phyloP scores from a whole-genome alignment of 1,140 invertebrate genomes.

The Listronotus oregonensis region DNA sequence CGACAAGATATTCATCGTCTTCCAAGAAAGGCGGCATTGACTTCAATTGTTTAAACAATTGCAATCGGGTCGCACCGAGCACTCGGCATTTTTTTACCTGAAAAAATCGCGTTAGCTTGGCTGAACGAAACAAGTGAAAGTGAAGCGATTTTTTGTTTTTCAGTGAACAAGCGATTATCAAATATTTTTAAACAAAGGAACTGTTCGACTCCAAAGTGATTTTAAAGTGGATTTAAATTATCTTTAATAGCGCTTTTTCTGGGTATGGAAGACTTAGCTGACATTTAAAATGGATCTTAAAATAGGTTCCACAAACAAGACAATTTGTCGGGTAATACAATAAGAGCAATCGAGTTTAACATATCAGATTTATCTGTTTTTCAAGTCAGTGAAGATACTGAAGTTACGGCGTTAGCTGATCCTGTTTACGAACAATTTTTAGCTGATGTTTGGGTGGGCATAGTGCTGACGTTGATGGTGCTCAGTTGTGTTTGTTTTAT shows the following conservation, averaged over 20 bases:
- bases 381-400: conserved; percentile 16
- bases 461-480: conserved; percentile 64
- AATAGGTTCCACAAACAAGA: neutral
- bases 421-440: conserved; percentile 57
- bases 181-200: too few species aligned
- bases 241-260: too few species aligned
- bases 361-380: conserved; percentile 28
- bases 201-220: too few species aligned
- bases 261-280: neutral
- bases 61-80: conserved; percentile 5
- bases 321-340: neutral
- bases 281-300: conserved; percentile 10
- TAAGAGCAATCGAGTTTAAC: conserved; percentile 28
- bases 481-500: conserved; percentile 65
- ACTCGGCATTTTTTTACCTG: neutral
- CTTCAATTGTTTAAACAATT: conserved; percentile 34
- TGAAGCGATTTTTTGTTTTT: conserved; percentile 2
- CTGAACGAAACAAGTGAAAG: neutral
- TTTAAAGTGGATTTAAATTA: too few species aligned
- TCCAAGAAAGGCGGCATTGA: conserved; percentile 23
- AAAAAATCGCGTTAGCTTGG: conserved; percentile 10
- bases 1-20: conserved; percentile 12
- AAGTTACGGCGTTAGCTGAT: conserved; percentile 40
- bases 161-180: too few species aligned
- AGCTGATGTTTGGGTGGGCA: conserved; percentile 67